Evolutionary conservation across 92 coral and sea anemone species (phyloP).

Genomic region (Zoanthus solanderi): DNA sequence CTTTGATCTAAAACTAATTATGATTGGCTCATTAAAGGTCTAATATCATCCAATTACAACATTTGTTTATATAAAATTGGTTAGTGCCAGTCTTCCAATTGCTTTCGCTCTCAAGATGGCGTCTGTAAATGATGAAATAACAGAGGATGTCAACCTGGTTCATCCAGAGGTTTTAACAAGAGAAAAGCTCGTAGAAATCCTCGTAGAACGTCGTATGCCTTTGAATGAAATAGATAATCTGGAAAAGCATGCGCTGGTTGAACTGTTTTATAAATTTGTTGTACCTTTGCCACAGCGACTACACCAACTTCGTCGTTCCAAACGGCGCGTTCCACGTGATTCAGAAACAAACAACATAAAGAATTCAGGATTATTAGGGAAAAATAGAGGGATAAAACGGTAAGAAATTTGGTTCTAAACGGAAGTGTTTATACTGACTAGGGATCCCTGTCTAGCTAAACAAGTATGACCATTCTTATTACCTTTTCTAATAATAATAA

Average conservation of each 20-base stretch:
- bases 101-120: constrained; percentile 29
- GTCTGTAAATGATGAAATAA: constrained; percentile 25
- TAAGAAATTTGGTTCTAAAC: constrained; percentile 11
- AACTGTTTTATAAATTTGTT: constrained; percentile 78
- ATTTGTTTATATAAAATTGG: not conserved
- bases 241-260: constrained; percentile 81
- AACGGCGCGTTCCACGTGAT: constrained; percentile 56
- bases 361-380: constrained; percentile 6
- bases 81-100: constrained; percentile 31
- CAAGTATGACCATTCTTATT: too few relatives aligned
- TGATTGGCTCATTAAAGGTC: not conserved
- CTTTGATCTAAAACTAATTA: constrained; percentile 22
- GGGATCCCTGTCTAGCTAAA: too few relatives aligned
- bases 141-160: constrained; percentile 36
- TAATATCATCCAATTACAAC: constrained; percentile 13
- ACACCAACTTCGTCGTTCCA: constrained; percentile 85
- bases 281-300: constrained; percentile 92
- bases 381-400: constrained; percentile 63
- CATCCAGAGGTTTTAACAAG: constrained; percentile 93
- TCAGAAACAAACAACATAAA: constrained; percentile 2
- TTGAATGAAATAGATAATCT: constrained; percentile 65
- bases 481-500: too few relatives aligned
- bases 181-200: constrained; percentile 82
- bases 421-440: too few relatives aligned
- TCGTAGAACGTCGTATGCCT: constrained; percentile 74